Conservation (phyloP, 2,113 vertebrate genomes). For the Atherinomorus stipes region DNA sequence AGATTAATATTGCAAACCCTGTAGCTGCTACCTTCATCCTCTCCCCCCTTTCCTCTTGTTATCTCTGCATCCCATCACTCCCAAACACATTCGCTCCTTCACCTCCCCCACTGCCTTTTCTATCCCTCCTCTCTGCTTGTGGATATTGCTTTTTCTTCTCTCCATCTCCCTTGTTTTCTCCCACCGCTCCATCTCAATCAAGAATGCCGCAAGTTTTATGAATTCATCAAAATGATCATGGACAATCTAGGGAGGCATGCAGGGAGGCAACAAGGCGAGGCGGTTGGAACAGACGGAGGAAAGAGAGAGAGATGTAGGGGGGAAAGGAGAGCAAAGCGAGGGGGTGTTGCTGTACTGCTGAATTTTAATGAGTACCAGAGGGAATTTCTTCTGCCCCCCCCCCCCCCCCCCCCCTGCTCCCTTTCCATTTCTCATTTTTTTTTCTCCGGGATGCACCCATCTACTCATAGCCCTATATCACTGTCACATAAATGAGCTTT, state of each 20-base stretch:
- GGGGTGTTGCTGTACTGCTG: constrained; percentile 67
- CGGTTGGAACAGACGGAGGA: constrained; percentile 64
- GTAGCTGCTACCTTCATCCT: constrained; percentile 50
- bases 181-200: constrained; percentile 79
- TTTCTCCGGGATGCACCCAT: constrained; percentile 57
- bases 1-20: constrained; percentile 73
- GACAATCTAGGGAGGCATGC: constrained; percentile 67
- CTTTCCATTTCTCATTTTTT: constrained; percentile 46
- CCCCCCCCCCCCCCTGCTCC: constrained; percentile 29
- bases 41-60: constrained; percentile 54
- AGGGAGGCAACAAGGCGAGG: constrained; percentile 72
- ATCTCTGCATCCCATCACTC: constrained; percentile 56
- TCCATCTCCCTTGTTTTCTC: constrained; percentile 61
- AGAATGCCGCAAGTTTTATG: constrained; percentile 78
- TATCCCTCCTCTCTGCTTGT: constrained; percentile 20
- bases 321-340: constrained; percentile 43
- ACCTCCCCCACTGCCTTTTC: constrained; percentile 26
- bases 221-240: constrained; percentile 86
- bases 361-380: constrained; percentile 86
- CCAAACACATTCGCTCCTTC: constrained; percentile 38
- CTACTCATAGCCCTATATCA: constrained; percentile 69
- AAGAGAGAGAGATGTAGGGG: constrained; percentile 36
- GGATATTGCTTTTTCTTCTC: constrained; percentile 69
- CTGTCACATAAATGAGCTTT: constrained; percentile 79
- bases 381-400: constrained; percentile 79